phyloP scores from a whole-genome alignment of 2,888 invertebrate genomes.

The Leptothorax acervorum region DNA sequence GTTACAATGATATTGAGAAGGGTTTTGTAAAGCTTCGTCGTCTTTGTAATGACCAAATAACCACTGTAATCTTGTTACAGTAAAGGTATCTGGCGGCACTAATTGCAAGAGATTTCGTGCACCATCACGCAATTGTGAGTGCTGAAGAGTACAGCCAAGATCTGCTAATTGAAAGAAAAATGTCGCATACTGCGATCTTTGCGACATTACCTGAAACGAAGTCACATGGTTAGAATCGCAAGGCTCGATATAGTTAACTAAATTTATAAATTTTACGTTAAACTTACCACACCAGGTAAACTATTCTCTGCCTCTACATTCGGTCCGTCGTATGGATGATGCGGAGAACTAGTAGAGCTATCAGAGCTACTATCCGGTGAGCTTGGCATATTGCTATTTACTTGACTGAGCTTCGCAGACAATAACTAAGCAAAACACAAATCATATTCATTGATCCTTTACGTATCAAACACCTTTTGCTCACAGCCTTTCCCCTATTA shows the following conservation, averaged over 20 bases:
- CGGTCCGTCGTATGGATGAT: constrained; percentile 93
- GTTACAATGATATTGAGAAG: constrained; percentile 71
- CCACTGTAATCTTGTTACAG: constrained; percentile 88
- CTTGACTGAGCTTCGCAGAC: constrained; percentile 92
- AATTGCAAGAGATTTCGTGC: constrained; percentile 92
- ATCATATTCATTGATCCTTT: background rate
- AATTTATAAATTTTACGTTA: constrained; percentile 10
- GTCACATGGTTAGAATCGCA: background rate
- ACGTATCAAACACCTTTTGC: background rate
- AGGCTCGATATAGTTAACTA: background rate
- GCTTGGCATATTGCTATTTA: constrained; percentile 90
- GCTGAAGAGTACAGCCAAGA: constrained; percentile 93
- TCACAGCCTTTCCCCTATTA: background rate
- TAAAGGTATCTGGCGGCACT: constrained; percentile 91
- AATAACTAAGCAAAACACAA: constrained; percentile 87
- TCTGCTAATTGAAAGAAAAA: constrained; percentile 96
- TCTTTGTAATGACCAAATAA: constrained; percentile 86
- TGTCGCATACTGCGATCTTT: constrained; percentile 91
- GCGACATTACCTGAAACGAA: constrained; percentile 90
- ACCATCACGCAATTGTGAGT: constrained; percentile 93
- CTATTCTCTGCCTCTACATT: constrained; percentile 94
- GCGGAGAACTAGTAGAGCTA: constrained; percentile 97
- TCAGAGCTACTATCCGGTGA: constrained; percentile 98
- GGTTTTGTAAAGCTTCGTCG: constrained; percentile 77
- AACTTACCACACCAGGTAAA: constrained; percentile 95